Base-by-base conservation (phyloP, 1,140 invertebrate species). In the Hyposmocoma kahamanoa region DNA sequence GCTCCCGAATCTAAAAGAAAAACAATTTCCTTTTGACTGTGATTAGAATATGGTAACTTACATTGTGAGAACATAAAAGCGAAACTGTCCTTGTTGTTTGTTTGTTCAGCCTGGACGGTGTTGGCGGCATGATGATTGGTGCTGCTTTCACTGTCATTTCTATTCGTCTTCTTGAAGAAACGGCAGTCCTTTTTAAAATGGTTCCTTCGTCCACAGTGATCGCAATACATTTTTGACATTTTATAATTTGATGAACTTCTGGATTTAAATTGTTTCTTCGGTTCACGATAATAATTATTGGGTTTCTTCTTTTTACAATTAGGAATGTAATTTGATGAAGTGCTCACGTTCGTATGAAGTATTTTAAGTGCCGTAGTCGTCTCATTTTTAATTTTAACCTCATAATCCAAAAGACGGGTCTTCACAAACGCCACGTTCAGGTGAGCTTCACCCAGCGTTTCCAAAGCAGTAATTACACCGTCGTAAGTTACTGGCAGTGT, bases 371-470 rank as follows among this genome's bases (percentile, higher is more conserved):
- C 67, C 18, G 67, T 68, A 13, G 49, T 60, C 11, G 47, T 51
- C 30, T 62, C 60, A 19, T 56, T 56, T 49, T 47, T 65, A 17
- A 76, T 32, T 49, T 84, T 82, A 13, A 71, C 66, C 56, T 84
- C 77, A 32, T 80, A 68, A 48, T 84, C 79, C n/a, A 81, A 51
- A n/a, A 82, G 52, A 47, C 68, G 41, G 13, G 58, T 71, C 59
- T 84, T 83, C 11, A 82, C 72, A 66, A 82, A 83, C 17, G 50
- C 62, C 36, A 78, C 61, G 17, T 59, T 78, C 46, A 78, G 47
- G 50, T 69, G 71, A 42, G 73, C 63, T 43, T 74, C 66, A 0
- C 65, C 49, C 22, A 84, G 45, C 2, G 79, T 84, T 62, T 86
- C 76, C 8, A 87, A 67, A 6, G 80, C 76, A 17, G 78, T 83